phyloP scores from a whole-genome alignment of 2,113 vertebrate genomes.

The Bubo scandiacus region DNA sequence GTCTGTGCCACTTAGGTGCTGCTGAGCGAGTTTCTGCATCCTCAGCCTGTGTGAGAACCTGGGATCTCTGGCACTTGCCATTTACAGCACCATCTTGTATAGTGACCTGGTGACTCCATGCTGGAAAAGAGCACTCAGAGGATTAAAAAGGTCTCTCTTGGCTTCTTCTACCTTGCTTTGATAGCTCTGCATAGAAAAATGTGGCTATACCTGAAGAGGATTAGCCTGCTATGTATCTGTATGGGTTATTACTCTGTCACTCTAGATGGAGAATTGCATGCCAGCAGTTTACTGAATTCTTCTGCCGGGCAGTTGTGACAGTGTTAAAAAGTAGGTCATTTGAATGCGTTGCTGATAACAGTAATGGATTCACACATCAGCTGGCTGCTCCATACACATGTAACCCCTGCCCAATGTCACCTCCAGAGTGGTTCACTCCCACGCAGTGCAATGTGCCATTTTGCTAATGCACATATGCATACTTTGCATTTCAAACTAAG shows the following conservation, averaged over 20 bases:
- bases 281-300: conserved; percentile 17
- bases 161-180: background rate
- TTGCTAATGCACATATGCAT: conserved; percentile 26
- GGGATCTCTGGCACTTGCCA: background rate
- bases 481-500: conserved; percentile 34
- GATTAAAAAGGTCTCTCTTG: background rate
- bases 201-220: background rate
- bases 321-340: conserved; percentile 59
- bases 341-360: conserved; percentile 57
- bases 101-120: background rate
- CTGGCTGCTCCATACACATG: conserved; percentile 6
- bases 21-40: background rate
- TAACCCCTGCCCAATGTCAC: conserved; percentile 56
- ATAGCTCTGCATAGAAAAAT: background rate
- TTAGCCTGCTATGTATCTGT: background rate
- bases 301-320: background rate
- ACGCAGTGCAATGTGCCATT: background rate
- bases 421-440: background rate
- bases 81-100: background rate
- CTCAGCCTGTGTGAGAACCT: background rate
- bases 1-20: background rate
- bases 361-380: conserved; percentile 54
- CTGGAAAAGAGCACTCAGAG: background rate
- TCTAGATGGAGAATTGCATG: background rate
- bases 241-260: background rate